Base-by-base conservation (phyloP, 1,140 invertebrate genomes). In the Coboldia fuscipes region DNA sequence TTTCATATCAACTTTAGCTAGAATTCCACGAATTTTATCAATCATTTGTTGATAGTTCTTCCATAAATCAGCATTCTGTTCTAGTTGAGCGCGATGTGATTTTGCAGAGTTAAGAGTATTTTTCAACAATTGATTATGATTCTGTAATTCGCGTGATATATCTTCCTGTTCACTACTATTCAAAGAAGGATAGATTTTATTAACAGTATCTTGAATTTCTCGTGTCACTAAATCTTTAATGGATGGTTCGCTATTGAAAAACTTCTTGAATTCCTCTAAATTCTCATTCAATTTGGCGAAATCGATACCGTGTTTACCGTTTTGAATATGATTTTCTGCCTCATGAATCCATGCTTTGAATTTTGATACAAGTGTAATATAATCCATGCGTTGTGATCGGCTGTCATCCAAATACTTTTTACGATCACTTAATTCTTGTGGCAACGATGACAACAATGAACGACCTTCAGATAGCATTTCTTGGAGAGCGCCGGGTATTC, bases 161-260 rank as follows among this genome's bases (percentile, higher is more conserved):
- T 81, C 75, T 38, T 86, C 79, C 44, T 86, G 81, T 46, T 85
- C 79, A 4, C 69, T 64, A 23, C 68, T 62, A 14, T 68, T 72
- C 10, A 88, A 54, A 0, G 81, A 85, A 2, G 81, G 76, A 75
- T 79, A 83, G 28, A 89, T 85, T 45, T 80, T 77, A 44, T 88
- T 78, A 3, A 78, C 77, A 8, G 74, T 68, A 36, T 82, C 75
- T 45, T 84, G 78, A 41, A 86, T 78, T 36, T 73, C 68, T 37
- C 82, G 74, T 2, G 77, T 72, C 1, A 86, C 72, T 30, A 85
- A 55, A 46, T 84, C 79, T 16, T 74, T 69, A 42, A 84, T 79
- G 22, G 68, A 65, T 1, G 67, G 58, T 47, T 85, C 79, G 27
- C 70, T 75, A 41, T 72, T 75, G 45, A 86, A 84, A 61, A 80